Evolutionary conservation across 2,888 invertebrate genomes (phyloP).

Genomic region (Tholera decimalis): DNA sequence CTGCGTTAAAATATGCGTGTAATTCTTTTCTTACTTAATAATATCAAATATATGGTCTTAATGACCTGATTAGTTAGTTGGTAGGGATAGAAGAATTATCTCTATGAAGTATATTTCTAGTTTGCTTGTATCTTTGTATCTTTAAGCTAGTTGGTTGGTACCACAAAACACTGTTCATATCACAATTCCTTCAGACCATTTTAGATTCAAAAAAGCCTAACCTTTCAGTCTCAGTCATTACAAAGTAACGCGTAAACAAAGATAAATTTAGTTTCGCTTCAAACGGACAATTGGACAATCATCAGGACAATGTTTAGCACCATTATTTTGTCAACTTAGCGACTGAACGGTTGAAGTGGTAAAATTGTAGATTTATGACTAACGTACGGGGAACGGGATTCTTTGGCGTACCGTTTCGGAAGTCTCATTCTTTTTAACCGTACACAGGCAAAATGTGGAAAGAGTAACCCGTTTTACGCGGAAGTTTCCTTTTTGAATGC

Average conservation of each 20-base stretch:
- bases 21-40: neutral
- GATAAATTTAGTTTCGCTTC: conserved; percentile 71
- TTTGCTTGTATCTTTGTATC: too few relatives aligned
- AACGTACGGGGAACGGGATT: conserved; percentile 70
- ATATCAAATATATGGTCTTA: neutral
- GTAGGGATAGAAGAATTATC: too few relatives aligned
- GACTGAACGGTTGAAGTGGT: conserved; percentile 80
- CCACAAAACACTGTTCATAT: too few relatives aligned
- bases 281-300: conserved; percentile 76
- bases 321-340: conserved; percentile 83
- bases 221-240: conserved; percentile 18
- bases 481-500: conserved; percentile 36
- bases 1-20: neutral
- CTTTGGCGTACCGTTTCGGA: conserved; percentile 63
- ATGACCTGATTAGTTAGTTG: too few relatives aligned
- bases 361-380: conserved; percentile 82
- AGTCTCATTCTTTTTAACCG: conserved; percentile 55
- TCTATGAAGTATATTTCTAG: too few relatives aligned
- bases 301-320: conserved; percentile 77
- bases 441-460: conserved; percentile 28
- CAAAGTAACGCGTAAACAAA: conserved; percentile 59
- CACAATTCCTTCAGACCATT: too few relatives aligned
- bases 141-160: neutral
- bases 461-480: conserved; percentile 33
- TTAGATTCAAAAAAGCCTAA: neutral